Evolutionary conservation across 1,140 invertebrate genomes (phyloP), one percentile per base, ranked within the genome.

Genomic region (Pseudomyrmex sp.): DNA sequence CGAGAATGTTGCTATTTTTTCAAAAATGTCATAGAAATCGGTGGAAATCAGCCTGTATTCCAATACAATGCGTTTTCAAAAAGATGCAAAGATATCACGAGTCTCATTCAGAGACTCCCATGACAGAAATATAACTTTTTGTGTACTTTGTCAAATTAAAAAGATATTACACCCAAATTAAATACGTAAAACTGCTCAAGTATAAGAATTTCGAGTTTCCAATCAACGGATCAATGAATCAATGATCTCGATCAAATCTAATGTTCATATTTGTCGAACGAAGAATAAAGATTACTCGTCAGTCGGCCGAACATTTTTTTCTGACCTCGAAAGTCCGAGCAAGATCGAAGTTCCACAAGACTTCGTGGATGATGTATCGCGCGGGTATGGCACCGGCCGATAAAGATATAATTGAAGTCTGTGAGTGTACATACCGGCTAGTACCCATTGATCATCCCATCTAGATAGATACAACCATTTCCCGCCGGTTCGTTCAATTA

Each of bases 361-460:
- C 59, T 61, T 35, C 46, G 46, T 10, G 56, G 84, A 89, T 90
- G 89, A 91, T 90, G 87, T 85, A 91, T 91, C 87, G 70, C 8
- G 50, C 7, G 59, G 69, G 61, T 68, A 65, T 89, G 85, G 83
- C 54, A 44, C 58, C 54, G 50, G 44, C 79, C 85, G 87, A 91
- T 89, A 89, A 91, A 91, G 82, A 88, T 89, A 75, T 88, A 90
- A 91, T 90, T 91, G 85, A 86, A 62, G 62, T 52, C 66, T 18
- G 20, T 44, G 79, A 75, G 75, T 70, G 84, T 59, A 73, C 69
- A 82, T 23, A 50, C 8, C 72, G 62, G 12, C 50, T 73, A 82
- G 70, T 72, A n/a, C 63, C 72, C 74, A 91, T 91, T 89, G 82
- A 91, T 91, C 90, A 90, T 84, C 79, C 77, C 58, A 35, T 82